Evolutionary conservation across 2,797 vertebrate genomes (phyloP).

Genomic region (Gobio occitaniae): DNA sequence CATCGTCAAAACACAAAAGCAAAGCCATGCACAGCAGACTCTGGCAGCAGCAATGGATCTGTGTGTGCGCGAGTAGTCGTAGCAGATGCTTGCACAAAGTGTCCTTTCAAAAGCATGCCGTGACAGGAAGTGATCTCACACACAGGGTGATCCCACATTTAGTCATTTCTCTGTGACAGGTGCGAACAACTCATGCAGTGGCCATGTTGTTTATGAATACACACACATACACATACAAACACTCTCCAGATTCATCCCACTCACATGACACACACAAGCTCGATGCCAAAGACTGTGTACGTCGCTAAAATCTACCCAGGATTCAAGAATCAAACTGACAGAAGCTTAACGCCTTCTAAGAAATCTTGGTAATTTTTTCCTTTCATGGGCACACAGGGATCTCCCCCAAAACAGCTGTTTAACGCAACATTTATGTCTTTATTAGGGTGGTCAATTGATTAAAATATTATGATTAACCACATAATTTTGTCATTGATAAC

Average conservation of each 20-base stretch:
- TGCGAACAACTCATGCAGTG: constrained; percentile 53
- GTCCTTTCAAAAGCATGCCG: constrained; percentile 39
- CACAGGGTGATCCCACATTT: constrained; percentile 36
- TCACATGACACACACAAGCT: constrained; percentile 36
- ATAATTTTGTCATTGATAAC: too few species aligned
- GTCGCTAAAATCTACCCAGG: background rate
- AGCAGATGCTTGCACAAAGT: constrained; percentile 27
- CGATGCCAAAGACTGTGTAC: background rate
- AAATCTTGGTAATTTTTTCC: constrained; percentile 1
- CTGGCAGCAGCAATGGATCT: constrained; percentile 23
- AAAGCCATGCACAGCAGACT: constrained; percentile 48
- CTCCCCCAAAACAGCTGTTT: constrained; percentile 30
- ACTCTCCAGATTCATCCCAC: constrained; percentile 30
- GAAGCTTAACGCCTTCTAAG: background rate
- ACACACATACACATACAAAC: constrained; percentile 35
- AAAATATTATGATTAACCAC: background rate
- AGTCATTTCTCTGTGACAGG: constrained; percentile 41
- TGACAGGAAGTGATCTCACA: constrained; percentile 39
- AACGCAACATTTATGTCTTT: background rate
- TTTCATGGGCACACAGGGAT: background rate
- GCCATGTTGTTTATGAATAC: constrained; percentile 34
- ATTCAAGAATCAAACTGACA: constrained; percentile 24
- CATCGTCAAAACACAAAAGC: constrained; percentile 19
- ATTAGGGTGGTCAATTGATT: background rate
- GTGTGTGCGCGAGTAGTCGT: background rate